Conservation (phyloP, 2,113 vertebrate species). For the Megaptera novaeangliae region DNA sequence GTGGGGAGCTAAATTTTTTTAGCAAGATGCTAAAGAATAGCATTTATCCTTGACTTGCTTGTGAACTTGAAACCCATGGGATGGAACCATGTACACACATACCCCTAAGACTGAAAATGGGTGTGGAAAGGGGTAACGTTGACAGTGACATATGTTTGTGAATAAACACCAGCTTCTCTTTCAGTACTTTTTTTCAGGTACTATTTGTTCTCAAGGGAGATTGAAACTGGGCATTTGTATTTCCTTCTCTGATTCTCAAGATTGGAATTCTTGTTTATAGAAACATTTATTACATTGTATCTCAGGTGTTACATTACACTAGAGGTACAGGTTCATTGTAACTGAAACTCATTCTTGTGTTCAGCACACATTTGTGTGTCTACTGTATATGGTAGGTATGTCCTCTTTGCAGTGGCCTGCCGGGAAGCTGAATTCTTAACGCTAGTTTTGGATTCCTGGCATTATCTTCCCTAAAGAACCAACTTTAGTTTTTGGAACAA, state of each 20-base stretch:
- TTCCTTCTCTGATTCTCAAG: not conserved
- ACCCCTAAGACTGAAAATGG: not conserved
- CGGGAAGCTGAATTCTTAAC: not conserved
- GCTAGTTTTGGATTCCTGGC: not conserved
- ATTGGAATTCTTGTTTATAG: not conserved
- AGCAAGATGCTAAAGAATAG: not conserved
- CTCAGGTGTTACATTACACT: not conserved
- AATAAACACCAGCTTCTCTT: not conserved
- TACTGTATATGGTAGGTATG: not conserved
- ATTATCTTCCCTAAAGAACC: not conserved
- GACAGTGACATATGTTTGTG: not conserved
- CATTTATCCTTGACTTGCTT: conserved; percentile 16
- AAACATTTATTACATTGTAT: not conserved
- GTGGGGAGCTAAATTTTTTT: not conserved
- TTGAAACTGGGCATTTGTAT: not conserved
- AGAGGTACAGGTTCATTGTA: not conserved
- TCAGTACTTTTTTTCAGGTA: not conserved
- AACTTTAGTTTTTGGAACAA: not conserved
- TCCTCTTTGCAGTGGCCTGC: not conserved
- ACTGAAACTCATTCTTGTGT: not conserved
- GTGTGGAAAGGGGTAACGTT: not conserved
- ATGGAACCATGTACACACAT: not conserved
- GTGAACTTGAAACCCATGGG: not conserved
- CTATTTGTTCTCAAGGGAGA: not conserved
- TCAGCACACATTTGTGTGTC: not conserved